Conservation (phyloP, 2,797 vertebrate genomes). For the Smutsia gigantea region DNA sequence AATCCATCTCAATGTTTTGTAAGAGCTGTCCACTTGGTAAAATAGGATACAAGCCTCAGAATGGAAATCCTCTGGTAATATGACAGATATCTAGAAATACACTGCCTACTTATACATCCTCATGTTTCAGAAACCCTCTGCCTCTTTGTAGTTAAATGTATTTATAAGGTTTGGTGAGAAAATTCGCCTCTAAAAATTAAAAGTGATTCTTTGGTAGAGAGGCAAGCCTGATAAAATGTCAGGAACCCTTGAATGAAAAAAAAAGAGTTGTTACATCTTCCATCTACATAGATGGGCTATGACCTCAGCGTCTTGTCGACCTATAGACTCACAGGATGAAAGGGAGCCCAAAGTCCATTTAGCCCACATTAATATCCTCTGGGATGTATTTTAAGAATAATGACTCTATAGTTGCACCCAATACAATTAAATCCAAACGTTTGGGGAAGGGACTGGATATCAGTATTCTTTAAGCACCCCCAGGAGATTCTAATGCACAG, state of each 20-base stretch:
- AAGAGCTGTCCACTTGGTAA: conserved; percentile 12
- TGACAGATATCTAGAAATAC: conserved; percentile 10
- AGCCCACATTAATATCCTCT: background rate
- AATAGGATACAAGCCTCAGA: background rate
- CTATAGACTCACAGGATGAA: background rate
- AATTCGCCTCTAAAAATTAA: background rate
- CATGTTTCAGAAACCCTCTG: background rate
- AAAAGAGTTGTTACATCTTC: background rate
- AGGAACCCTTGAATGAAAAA: background rate
- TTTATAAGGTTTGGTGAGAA: background rate
- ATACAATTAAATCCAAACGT: conserved; percentile 16
- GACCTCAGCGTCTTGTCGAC: background rate
- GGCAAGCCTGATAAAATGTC: background rate
- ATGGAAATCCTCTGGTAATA: conserved; percentile 25
- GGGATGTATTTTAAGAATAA: background rate
- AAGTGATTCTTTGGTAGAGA: conserved; percentile 10
- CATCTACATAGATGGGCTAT: background rate
- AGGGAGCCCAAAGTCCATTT: background rate
- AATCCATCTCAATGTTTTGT: background rate
- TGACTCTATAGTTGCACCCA: background rate
- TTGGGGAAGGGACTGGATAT: background rate
- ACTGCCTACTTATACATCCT: background rate
- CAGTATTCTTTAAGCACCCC: background rate
- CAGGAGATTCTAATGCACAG: background rate
- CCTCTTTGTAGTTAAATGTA: background rate